phyloP scores from a whole-genome alignment of 2,113 vertebrate species.

The Tragelaphus buxtoni region DNA sequence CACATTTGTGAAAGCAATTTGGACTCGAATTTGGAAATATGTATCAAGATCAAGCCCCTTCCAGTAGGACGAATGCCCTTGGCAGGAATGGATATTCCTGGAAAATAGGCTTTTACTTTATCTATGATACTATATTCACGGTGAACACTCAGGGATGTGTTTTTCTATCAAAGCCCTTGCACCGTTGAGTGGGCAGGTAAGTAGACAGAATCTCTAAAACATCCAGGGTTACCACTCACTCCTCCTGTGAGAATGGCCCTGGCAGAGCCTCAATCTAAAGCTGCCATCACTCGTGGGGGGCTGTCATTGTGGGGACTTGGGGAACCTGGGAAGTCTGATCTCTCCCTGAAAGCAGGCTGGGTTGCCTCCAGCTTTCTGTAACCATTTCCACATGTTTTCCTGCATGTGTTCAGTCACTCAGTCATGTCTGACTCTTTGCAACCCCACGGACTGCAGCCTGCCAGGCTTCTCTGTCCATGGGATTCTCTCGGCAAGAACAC shows the following conservation, averaged over 20 bases:
- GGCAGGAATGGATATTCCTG: neutral
- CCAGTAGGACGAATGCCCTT: neutral
- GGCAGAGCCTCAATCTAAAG: neutral
- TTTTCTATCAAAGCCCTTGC: neutral
- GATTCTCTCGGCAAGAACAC: neutral
- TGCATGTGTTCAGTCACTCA: neutral
- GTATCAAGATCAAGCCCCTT: neutral
- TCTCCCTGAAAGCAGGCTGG: neutral
- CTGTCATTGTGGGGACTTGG: neutral
- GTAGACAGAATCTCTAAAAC: neutral
- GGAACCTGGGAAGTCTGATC: neutral
- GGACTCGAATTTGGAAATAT: neutral
- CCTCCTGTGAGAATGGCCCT: neutral
- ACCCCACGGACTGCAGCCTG: neutral
- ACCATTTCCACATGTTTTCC: neutral
- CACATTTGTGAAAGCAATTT: neutral
- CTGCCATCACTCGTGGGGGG: fast-evolving
- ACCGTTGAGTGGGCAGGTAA: neutral
- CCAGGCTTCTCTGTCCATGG: neutral
- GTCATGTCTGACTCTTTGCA: neutral
- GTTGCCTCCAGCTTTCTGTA: neutral
- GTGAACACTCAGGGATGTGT: neutral
- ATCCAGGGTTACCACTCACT: neutral
- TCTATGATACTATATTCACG: neutral
- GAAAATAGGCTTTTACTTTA: neutral